Percentiles rank a stretch among this genome's conserved stretches.
Conservation (phyloP, 2,797 vertebrate species). For the Siniperca undulata region DNA sequence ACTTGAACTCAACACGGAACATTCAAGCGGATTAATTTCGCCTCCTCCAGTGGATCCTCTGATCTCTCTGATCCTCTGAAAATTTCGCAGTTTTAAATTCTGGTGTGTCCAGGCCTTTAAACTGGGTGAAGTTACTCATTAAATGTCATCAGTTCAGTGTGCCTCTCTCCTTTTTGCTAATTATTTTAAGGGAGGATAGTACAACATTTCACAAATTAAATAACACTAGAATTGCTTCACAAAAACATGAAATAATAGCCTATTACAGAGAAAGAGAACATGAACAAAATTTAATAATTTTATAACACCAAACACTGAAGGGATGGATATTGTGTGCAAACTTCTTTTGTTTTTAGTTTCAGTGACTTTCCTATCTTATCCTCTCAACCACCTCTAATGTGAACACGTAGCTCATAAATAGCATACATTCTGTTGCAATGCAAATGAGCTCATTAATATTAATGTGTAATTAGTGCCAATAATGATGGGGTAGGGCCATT, state of each 20-base stretch:
- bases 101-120: neutral
- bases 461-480: constrained; percentile 79
- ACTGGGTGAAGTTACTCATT: neutral
- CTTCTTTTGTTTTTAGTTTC: constrained; percentile 7
- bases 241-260: neutral
- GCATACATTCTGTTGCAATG: constrained; percentile 59
- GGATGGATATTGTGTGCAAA: neutral
- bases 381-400: constrained; percentile 26
- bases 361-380: constrained; percentile 40
- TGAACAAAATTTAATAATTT: neutral
- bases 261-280: neutral
- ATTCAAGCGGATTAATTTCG: neutral
- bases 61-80: neutral
- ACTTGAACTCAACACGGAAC: neutral
- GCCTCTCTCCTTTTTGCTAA: neutral
- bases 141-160: neutral
- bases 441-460: constrained; percentile 79
- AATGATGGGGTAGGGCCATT: constrained; percentile 65
- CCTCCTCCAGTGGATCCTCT: neutral
- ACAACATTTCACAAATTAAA: neutral
- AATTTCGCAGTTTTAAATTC: neutral
- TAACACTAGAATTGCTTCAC: neutral
- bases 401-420: constrained; percentile 55
- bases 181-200: neutral
- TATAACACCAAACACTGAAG: too few species aligned